These are phyloP conservation scores for Troglohyphantes excavatus DNA, from an alignment of 2,888 invertebrate species.

Conservation along the genomic window DNA sequence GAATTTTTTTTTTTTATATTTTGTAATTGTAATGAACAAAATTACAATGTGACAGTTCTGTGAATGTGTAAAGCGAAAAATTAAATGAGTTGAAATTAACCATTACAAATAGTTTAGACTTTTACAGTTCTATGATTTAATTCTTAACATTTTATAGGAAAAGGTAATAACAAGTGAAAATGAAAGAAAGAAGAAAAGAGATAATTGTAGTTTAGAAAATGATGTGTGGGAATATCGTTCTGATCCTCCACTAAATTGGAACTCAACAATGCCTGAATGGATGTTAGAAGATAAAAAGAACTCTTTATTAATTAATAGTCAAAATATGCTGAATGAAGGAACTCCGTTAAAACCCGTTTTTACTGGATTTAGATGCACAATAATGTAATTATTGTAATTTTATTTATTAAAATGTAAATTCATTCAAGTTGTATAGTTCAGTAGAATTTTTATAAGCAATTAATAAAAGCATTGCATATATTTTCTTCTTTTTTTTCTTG, in stretches of 20 bases:
- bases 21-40: too few relatives aligned
- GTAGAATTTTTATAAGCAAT: too few relatives aligned
- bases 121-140: background rate
- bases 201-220: constrained; percentile 88
- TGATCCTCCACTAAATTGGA: constrained; percentile 91
- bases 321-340: constrained; percentile 65
- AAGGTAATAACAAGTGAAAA: constrained; percentile 89
- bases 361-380: constrained; percentile 61
- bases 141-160: constrained; percentile 84
- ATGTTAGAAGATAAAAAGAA: constrained; percentile 87
- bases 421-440: too few relatives aligned
- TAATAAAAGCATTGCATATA: too few relatives aligned
- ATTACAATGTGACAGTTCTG: too few relatives aligned
- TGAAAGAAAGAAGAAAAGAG: constrained; percentile 86
- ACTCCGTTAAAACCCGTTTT: constrained; percentile 43
- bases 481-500: too few relatives aligned
- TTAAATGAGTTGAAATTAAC: too few relatives aligned
- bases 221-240: constrained; percentile 90
- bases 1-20: too few relatives aligned
- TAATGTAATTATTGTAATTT: constrained; percentile 11
- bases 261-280: constrained; percentile 90
- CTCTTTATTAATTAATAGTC: constrained; percentile 67
- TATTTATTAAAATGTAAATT: too few relatives aligned
- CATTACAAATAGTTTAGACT: background rate
- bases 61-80: background rate